Conservation (phyloP, 35 echinoderm and acorn worm species). For the Nesometra sesokonis region DNA sequence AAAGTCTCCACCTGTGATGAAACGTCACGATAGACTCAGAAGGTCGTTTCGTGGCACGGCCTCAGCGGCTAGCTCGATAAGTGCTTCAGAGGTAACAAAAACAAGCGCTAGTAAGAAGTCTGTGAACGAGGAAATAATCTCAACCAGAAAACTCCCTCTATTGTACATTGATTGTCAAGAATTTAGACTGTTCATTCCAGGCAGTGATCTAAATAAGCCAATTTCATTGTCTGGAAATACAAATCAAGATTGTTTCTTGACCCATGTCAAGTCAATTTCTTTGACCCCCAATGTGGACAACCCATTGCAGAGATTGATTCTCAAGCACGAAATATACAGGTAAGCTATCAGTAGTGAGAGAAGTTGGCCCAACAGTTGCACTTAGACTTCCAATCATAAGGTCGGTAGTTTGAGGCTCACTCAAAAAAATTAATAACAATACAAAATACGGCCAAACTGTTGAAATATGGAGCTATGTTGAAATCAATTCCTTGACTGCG, state of each 20-base stretch:
- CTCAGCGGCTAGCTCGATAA: background rate
- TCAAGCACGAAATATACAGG: constrained; percentile 90
- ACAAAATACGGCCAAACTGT: no score
- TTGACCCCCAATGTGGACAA: constrained; percentile 84
- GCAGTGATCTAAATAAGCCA: constrained; percentile 2
- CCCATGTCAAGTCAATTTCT: constrained; percentile 56
- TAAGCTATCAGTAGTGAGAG: no score
- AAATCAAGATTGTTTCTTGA: constrained; percentile 48
- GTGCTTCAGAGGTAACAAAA: background rate
- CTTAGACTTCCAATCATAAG: no score
- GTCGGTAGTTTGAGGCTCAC: no score
- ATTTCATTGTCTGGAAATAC: background rate
- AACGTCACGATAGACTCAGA: background rate
- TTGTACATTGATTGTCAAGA: constrained; percentile 82
- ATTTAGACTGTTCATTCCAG: constrained; percentile 69
- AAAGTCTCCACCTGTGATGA: background rate
- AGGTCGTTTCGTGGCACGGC: background rate
- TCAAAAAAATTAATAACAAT: no score
- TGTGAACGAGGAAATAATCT: constrained; percentile 10
- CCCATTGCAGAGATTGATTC: constrained; percentile 76
- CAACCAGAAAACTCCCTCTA: constrained; percentile 51
- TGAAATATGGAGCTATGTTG: no score
- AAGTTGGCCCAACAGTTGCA: no score
- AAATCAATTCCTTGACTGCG: no score
- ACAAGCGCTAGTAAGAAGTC: background rate